Percentiles rank a stretch among this genome's conserved stretches.
These are phyloP conservation scores for Penaeus chinensis DNA, from an alignment of 1,140 invertebrate species.

Conservation along the genomic window DNA sequence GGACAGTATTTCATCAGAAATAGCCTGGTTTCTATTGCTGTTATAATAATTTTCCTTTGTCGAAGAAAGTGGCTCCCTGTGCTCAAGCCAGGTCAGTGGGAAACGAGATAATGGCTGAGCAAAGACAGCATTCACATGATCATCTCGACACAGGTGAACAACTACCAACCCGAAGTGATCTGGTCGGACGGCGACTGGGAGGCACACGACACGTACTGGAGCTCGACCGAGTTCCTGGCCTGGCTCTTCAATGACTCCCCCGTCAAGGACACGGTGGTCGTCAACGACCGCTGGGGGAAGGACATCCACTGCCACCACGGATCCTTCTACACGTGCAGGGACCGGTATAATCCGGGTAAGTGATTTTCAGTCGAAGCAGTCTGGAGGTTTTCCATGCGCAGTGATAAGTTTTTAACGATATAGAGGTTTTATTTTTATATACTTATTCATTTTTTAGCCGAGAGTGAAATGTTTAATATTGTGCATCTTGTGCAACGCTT, in stretches of 20 bases:
- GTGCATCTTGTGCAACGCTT: no score
- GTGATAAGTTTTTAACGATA: neutral
- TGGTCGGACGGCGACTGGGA: conserved; percentile 89
- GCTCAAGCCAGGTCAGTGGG: neutral
- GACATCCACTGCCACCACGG: conserved; percentile 87
- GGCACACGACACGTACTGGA: conserved; percentile 77
- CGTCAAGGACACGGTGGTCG: conserved; percentile 87
- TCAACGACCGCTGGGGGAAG: conserved; percentile 88
- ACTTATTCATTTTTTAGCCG: neutral
- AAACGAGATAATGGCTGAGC: neutral
- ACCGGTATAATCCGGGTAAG: conserved; percentile 87
- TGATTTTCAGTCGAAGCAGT: neutral
- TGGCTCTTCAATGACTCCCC: conserved; percentile 97
- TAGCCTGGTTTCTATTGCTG: no score
- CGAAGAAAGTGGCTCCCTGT: no score
- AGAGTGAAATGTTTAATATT: no score
- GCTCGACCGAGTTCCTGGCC: conserved; percentile 75
- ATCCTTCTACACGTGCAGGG: conserved; percentile 82
- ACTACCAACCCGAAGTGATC: conserved; percentile 88
- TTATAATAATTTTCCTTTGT: no score
- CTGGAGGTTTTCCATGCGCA: neutral
- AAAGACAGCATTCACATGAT: neutral
- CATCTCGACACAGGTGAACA: conserved; percentile 50
- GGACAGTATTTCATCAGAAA: neutral
- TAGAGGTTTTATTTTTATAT: neutral